Evolutionary conservation across 2,888 invertebrate genomes (phyloP).

Genomic region (Melieria picta): DNA sequence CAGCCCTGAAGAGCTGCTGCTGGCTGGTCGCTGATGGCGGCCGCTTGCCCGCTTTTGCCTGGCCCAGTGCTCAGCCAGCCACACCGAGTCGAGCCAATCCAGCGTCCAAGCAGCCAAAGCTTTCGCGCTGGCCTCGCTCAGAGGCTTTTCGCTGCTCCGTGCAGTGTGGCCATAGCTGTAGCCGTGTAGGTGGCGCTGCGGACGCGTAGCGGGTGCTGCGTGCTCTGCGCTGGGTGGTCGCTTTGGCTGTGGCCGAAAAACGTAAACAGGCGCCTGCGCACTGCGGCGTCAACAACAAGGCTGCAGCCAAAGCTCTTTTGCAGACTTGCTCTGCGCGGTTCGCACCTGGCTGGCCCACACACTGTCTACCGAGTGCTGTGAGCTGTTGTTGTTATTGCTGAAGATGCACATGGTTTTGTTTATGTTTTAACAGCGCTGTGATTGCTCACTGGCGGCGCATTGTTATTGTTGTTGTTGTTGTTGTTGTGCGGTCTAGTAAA

Average conservation of each 20-base stretch:
- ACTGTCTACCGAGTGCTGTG: not conserved
- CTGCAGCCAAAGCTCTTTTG: constrained; percentile 18
- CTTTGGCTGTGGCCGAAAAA: constrained; percentile 3
- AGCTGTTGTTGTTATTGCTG: not conserved
- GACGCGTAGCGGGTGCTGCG: constrained; percentile 8
- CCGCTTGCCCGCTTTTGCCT: too few relatives aligned
- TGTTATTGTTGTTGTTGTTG: not conserved
- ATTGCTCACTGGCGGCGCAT: not conserved
- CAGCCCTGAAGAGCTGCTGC: constrained; percentile 26
- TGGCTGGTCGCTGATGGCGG: too few relatives aligned
- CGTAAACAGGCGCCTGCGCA: constrained; percentile 36
- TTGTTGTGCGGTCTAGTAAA: too few relatives aligned
- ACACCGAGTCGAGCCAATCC: not conserved
- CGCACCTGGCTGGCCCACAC: not conserved
- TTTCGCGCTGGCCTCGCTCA: not conserved
- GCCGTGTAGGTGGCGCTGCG: constrained; percentile 17
- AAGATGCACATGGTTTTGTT: constrained; percentile 32
- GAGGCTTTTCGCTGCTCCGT: constrained; percentile 4
- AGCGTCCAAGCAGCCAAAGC: not conserved
- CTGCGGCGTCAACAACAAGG: constrained; percentile 12
- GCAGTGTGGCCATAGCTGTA: constrained; percentile 2
- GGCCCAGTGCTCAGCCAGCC: constrained; percentile 22
- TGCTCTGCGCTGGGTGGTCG: constrained; percentile 28
- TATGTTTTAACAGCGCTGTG: constrained; percentile 12
- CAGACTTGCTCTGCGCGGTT: not conserved